Base-by-base conservation (phyloP, 2,888 invertebrate species). In the Drosophila glabriapex region DNA sequence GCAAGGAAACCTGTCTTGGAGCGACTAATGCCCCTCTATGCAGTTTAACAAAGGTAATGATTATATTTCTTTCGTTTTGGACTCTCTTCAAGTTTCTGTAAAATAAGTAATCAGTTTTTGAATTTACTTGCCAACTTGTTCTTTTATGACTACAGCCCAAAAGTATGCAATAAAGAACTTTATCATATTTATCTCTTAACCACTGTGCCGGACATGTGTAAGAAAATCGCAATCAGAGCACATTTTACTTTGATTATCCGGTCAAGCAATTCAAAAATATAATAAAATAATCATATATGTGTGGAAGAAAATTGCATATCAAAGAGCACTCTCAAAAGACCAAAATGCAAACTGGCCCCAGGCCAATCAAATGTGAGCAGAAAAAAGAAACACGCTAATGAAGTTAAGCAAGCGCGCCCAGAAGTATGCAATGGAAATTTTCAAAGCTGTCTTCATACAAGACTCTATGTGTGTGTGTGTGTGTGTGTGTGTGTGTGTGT, bases 201-300 rank as follows among this genome's bases (percentile, higher is more conserved):
- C 79, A 78, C 80, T 75, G 80, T 78, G 55, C 43, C 29, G 16
- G 12, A 28, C 59, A 12, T 50, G 25, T 35, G 3, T 28, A 54
- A 49, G 56, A 39, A 63, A 74, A 54, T 61, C 54, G 31, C 70
- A 74, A 77, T 68, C 81, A 75, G 54, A 68, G 59, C 68, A 68
- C 62, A 68, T 66, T 39, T 16, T 16, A 60, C 56, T 65, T 83
- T 91, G 87, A 91, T 91, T 92, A 91, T 91, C 89, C 91, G 91
- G 91, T 86, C 91, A 91, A 80, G 75, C 78, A 73, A 68, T 76
- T 74, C 60, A 37, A n/a, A 28, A 58, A 75, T 61, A 75, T 62
- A 61, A 72, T 66, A 74, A 66, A 60, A 73, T 67, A 54, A 79
- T 67, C 35, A 46, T 4, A 25, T 46, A 25, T 49, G 66, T 61